Conservation (phyloP, 2,797 vertebrate species). For the Onychomys arenicola region DNA sequence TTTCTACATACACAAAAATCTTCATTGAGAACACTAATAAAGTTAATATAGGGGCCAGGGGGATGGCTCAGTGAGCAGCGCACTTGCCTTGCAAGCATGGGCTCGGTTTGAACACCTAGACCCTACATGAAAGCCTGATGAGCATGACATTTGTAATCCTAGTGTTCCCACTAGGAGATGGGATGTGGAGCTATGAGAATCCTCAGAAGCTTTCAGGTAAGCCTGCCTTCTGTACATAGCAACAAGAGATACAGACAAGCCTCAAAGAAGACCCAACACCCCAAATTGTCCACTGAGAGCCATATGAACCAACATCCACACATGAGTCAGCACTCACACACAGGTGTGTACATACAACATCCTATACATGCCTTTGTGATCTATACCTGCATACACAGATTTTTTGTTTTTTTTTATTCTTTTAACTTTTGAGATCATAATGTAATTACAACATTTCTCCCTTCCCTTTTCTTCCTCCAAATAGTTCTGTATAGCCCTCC, state of each 20-base stretch:
- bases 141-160: neutral
- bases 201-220: neutral
- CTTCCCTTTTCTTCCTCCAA: neutral
- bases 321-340: neutral
- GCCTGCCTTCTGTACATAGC: neutral
- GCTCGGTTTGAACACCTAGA: neutral
- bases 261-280: neutral
- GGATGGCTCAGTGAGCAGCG: neutral
- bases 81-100: neutral
- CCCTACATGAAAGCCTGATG: neutral
- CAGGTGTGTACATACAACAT: neutral
- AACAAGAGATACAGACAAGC: neutral
- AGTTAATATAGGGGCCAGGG: neutral
- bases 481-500: neutral
- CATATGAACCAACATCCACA: neutral
- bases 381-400: neutral
- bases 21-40: constrained; percentile 35
- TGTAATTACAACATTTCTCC: neutral
- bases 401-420: neutral
- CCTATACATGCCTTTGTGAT: neutral
- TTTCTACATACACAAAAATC: constrained; percentile 21
- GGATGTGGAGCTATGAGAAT: neutral
- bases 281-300: neutral
- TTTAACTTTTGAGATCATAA: neutral
- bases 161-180: neutral